Conservation (phyloP, 1,140 invertebrate genomes). For the Chionoecetes opilio region DNA sequence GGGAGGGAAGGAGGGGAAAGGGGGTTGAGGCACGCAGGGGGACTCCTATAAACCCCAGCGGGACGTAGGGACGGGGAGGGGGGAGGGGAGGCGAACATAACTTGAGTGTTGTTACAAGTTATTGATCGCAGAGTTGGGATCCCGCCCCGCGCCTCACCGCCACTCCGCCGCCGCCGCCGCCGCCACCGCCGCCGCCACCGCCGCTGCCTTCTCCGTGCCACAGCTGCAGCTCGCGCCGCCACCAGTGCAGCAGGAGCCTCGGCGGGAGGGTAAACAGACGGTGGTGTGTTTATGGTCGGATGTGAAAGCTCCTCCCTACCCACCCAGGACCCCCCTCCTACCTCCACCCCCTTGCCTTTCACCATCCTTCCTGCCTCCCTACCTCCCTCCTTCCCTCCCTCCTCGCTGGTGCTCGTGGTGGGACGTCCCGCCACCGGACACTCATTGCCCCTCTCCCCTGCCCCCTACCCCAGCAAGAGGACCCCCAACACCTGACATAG, state of each 20-base stretch:
- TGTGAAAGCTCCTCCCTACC: background rate
- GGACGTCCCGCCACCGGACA: constrained; percentile 33
- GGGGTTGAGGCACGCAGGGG: constrained; percentile 15
- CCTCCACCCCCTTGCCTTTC: background rate
- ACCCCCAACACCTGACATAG: background rate
- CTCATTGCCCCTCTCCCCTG: too few species aligned
- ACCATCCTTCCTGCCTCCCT: background rate
- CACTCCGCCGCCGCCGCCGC: constrained; percentile 31
- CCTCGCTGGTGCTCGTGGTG: background rate
- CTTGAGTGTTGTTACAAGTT: constrained; percentile 78
- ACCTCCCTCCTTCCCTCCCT: background rate
- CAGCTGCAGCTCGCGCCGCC: background rate
- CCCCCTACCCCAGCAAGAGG: background rate
- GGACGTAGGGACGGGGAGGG: constrained; percentile 34
- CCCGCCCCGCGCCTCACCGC: constrained; percentile 46
- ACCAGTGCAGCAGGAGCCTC: background rate
- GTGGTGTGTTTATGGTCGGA: background rate
- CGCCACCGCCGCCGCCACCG: background rate
- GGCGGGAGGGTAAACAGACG: constrained; percentile 1
- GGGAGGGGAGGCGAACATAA: constrained; percentile 65
- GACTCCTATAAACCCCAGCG: constrained; percentile 44
- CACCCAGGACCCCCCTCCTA: background rate
- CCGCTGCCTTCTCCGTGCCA: constrained; percentile 19
- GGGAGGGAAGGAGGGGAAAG: background rate
- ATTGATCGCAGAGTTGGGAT: constrained; percentile 73